These are phyloP conservation scores for Taurulus bubalis DNA, from an alignment of 2,113 vertebrate genomes.

Conservation along the genomic window DNA sequence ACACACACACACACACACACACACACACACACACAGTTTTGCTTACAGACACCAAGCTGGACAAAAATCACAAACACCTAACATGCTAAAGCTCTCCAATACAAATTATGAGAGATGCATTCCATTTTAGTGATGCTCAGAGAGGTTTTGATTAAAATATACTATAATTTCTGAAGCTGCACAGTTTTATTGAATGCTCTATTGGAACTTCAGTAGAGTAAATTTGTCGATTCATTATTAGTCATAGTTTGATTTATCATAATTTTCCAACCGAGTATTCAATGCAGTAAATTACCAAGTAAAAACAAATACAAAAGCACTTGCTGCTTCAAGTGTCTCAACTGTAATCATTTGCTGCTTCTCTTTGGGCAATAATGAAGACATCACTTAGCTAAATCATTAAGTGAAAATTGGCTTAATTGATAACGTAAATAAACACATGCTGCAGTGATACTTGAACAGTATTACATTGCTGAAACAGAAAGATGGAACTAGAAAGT, in stretches of 20 bases:
- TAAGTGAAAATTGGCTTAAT: not conserved
- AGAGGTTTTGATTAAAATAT: not conserved
- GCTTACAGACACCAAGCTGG: not conserved
- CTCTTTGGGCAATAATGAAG: not conserved
- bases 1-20: too few relatives aligned
- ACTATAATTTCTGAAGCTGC: not conserved
- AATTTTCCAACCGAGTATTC: too few relatives aligned
- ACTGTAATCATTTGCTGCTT: not conserved
- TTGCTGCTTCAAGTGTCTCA: not conserved
- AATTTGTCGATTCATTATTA: too few relatives aligned
- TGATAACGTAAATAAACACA: not conserved
- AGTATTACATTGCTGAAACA: not conserved
- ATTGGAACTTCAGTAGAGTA: not conserved
- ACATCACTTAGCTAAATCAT: not conserved
- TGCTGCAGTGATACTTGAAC: not conserved
- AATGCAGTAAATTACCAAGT: not conserved
- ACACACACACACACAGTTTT: too few relatives aligned
- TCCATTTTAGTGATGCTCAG: not conserved
- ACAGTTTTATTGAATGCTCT: not conserved
- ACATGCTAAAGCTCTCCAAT: not conserved
- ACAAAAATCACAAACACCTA: not conserved
- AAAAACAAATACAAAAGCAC: not conserved
- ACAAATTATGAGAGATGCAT: not conserved
- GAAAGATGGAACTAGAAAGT: not conserved
- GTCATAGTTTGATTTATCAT: too few relatives aligned